Evolutionary conservation across 2,797 vertebrate species (phyloP), one percentile per base, ranked within the genome.

Genomic region (Lutjanus campechanus): DNA sequence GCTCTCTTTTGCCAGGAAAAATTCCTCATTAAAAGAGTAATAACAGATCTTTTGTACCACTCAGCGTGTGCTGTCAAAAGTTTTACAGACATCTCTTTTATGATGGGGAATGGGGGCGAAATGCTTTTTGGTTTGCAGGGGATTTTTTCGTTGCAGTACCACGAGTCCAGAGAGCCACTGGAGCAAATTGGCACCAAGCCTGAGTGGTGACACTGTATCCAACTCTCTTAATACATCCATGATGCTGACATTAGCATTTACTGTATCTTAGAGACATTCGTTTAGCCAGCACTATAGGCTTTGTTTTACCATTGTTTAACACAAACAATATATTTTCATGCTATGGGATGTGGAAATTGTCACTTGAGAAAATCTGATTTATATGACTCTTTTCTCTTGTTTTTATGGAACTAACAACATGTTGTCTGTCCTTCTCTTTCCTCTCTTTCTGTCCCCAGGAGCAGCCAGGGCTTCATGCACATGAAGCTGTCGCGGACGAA

Each of bases 391-490:
- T 36, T 11, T n/a, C 5, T n/a, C 36, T 19, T 69, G 11, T 59
- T 69, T 59, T 44, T 12, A 60, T 61, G 11, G 4, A 64, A 50
- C 58, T 73, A 81, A 80, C 6, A 9, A n/a, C 0, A 8, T 44
- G 8, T 76, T 79, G 77, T 74, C n/a, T 49, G 5, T 79, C 64
- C 17, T 17, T 55, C 25, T 79, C 20, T 59, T 54, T 22, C 83
- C 36, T 85, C 17, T 11, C 43, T 19, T 7, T 79, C 36, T 77
- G 15, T 85, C 85, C 36, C 22, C 93, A 99, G 98, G 97, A 99
- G 98, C 96, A 99, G 96, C 90, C 98, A 99, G 87, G 98, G 98
- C 84, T 99, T 99, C 96, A 98, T 99, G 97, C 98, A 99, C 89
- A 99, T 99, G 98, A 99, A 99, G 87, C 95, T 99, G 82, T 97